Conservation (phyloP, 2,888 invertebrate species). For the Quadroppia sp. region DNA sequence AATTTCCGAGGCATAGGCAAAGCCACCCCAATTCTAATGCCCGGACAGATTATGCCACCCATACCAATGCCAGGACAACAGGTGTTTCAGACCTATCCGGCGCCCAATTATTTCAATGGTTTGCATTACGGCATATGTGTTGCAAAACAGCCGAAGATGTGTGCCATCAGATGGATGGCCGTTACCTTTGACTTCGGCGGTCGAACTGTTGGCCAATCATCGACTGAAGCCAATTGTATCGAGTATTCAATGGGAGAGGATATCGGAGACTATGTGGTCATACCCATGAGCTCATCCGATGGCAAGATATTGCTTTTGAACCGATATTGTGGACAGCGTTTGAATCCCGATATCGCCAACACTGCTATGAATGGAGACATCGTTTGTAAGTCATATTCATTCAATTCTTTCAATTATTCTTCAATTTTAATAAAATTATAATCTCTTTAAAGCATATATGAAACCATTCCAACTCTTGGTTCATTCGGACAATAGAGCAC, state of each 20-base stretch:
- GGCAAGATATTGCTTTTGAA: conserved; percentile 20
- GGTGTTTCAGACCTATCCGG: background rate
- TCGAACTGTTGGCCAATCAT: background rate
- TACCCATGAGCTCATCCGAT: conserved; percentile 39
- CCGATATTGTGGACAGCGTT: conserved; percentile 43
- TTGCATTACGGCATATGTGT: conserved; percentile 45
- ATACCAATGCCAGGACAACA: conserved; percentile 1
- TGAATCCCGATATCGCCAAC: conserved; percentile 6
- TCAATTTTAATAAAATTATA: background rate
- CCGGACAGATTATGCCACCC: background rate
- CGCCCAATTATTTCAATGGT: conserved; percentile 44
- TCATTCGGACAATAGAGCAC: conserved; percentile 32
- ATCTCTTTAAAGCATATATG: conserved; percentile 1
- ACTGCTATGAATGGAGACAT: conserved; percentile 30
- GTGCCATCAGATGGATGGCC: conserved; percentile 44
- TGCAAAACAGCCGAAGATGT: conserved; percentile 40
- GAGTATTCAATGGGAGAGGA: background rate
- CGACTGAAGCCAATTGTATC: conserved; percentile 36
- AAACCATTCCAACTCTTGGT: conserved; percentile 42
- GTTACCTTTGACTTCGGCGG: conserved; percentile 44
- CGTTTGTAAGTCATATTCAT: conserved; percentile 30
- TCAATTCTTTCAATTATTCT: conserved; percentile 3
- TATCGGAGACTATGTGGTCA: conserved; percentile 41
- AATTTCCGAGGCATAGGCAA: conserved; percentile 43
- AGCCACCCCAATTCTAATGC: conserved; percentile 31